These are phyloP conservation scores for Phalacrocorax brasilianus DNA, from an alignment of 2,113 vertebrate genomes.

Conservation along the genomic window DNA sequence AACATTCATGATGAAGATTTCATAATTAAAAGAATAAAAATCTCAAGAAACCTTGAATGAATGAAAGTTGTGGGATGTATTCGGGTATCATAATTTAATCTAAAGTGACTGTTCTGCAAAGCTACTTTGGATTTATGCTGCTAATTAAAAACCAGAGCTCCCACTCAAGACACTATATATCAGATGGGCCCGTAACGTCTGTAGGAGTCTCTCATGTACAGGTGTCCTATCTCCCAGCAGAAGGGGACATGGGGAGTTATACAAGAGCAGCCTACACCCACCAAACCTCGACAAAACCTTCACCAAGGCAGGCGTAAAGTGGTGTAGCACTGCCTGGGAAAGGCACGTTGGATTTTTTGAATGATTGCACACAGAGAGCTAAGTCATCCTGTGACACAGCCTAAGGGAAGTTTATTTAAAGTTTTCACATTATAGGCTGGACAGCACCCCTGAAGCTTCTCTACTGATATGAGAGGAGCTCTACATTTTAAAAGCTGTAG, in stretches of 20 bases:
- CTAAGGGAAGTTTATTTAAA: background rate
- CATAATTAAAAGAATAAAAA: constrained; percentile 47
- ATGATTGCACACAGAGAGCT: background rate
- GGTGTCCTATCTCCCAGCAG: background rate
- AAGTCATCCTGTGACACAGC: background rate
- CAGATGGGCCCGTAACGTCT: background rate
- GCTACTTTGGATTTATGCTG: background rate
- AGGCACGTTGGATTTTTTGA: accelerated
- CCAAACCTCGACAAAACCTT: accelerated
- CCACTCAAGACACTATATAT: background rate
- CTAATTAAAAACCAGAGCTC: background rate
- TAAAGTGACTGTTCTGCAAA: background rate
- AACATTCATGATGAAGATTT: constrained; percentile 9
- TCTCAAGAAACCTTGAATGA: constrained; percentile 20
- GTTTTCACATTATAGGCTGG: background rate
- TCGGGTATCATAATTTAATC: background rate
- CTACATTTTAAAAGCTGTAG: constrained; percentile 75
- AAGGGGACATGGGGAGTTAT: accelerated
- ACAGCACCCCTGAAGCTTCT: background rate
- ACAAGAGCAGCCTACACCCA: background rate
- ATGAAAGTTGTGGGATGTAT: background rate
- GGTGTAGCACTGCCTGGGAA: background rate
- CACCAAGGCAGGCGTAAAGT: no score
- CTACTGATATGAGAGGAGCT: background rate
- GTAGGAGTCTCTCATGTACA: background rate